Evolutionary conservation across 2,888 invertebrate genomes (phyloP), one percentile per base, ranked within the genome.

Genomic region (Cosmia trapezina): DNA sequence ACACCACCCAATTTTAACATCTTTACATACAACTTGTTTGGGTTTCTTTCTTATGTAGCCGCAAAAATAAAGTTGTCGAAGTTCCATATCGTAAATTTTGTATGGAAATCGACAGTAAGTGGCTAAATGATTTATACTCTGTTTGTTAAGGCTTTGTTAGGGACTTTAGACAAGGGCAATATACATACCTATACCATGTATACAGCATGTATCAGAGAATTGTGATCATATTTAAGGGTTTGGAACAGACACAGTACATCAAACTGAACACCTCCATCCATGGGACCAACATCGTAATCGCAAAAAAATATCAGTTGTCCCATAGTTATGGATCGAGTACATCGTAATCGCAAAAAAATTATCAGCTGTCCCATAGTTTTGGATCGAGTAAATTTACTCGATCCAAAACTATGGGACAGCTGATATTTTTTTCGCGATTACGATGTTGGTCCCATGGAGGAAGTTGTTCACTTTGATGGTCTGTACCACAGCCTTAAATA

Each of bases 81-180:
- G 43, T 57, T 59, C 2, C n/a, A 11, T 54, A 76, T 85, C 84
- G 76, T 86, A 86, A 84, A 85, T 83, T 78, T 76, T 77, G 70
- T 80, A 70, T 62, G n/a, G 69, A 71, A 72, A 83, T 72, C 61
- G 84, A 72, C 83, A 72, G 41, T 81, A 70, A 81, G 65, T 74
- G 78, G 65, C 41, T 59, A 43, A 80, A 78, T 83, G 85, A 85
- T 86, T 85, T 86, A 85, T 86, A 62, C 76, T 75, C 47, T 72
- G 78, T 86, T 82, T 80, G 76, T 77, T 62, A 65, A 60, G 49
- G 70, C 60, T 74, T 79, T 76, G 76, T 83, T 85, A 67, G 70
- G 72, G 63, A 53, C 62, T 72, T 73, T 33, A 59, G 63, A 73
- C 83, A 76, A 82, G 83, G 78, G 71, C 76, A 74, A 19, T 45